These are phyloP conservation scores for Raja brachyura DNA, from an alignment of 2,113 vertebrate genomes.

Conservation along the genomic window DNA sequence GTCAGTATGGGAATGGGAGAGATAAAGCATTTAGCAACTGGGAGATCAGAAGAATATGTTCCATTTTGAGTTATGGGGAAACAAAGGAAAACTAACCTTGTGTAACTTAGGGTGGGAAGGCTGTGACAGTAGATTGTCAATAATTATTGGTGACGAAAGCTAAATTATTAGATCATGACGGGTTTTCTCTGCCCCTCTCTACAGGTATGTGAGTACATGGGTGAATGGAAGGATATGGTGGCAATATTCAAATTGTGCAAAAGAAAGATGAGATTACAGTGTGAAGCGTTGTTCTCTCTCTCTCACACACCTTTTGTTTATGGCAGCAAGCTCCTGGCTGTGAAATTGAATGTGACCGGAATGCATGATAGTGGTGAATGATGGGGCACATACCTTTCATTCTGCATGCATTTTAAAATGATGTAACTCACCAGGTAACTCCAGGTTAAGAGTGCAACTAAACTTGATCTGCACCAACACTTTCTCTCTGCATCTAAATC, in stretches of 20 bases:
- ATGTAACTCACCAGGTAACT: not conserved
- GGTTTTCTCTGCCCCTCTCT: not conserved
- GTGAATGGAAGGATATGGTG: not conserved
- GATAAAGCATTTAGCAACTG: no score
- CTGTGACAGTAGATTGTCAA: not conserved
- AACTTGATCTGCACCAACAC: not conserved
- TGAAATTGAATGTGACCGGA: not conserved
- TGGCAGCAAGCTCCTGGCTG: not conserved
- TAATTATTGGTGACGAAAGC: not conserved
- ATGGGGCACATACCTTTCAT: not conserved
- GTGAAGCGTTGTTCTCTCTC: not conserved
- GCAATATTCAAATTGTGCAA: not conserved
- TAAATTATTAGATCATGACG: not conserved
- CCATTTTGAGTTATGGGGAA: no score
- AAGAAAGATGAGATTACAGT: no score
- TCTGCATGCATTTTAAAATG: not conserved
- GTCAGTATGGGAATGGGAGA: no score
- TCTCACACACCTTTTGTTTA: no score
- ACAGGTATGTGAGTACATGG: not conserved
- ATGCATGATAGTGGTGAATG: not conserved
- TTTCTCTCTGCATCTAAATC: not conserved
- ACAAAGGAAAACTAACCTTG: not conserved
- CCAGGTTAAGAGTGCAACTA: not conserved
- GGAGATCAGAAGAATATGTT: no score
- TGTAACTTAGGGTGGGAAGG: not conserved